phyloP scores from a whole-genome alignment of 2,797 vertebrate genomes.

The Neosalanx taihuensis region DNA sequence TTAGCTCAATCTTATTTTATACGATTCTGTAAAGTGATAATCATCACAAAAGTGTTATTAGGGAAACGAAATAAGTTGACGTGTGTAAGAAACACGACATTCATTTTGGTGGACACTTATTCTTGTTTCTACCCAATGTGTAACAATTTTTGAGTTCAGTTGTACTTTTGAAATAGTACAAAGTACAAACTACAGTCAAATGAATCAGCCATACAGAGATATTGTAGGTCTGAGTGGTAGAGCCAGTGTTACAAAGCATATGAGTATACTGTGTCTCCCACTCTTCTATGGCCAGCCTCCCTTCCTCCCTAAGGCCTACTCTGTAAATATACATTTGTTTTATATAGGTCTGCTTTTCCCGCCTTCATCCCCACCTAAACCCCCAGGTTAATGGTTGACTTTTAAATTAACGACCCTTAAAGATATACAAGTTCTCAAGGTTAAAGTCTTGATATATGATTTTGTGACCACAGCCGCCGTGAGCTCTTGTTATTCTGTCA shows the following conservation, averaged over 20 bases:
- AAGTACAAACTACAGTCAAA: background rate
- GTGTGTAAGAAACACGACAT: background rate
- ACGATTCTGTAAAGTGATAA: background rate
- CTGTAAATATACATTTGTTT: conserved; percentile 55
- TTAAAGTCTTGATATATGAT: conserved; percentile 58
- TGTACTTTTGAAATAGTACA: background rate
- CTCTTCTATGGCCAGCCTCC: background rate
- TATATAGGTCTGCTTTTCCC: conserved; percentile 50
- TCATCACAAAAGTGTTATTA: background rate
- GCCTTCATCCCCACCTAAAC: conserved; percentile 40
- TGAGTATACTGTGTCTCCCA: background rate
- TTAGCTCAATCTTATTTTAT: background rate
- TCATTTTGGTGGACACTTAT: background rate
- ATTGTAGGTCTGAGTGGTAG: background rate
- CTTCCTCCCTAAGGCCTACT: conserved; percentile 31
- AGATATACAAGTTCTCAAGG: conserved; percentile 61
- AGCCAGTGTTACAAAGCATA: background rate
- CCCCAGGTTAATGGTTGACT: conserved; percentile 66
- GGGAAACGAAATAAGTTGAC: background rate
- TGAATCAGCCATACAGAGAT: background rate
- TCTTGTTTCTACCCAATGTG: background rate
- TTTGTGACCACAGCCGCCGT: conserved; percentile 46
- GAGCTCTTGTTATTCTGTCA: conserved; percentile 24
- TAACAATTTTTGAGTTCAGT: background rate
- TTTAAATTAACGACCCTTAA: conserved; percentile 70